Evolutionary conservation across 1,140 invertebrate genomes (phyloP), one percentile per base, ranked within the genome.

Genomic region (Drosophila pruinosa): DNA sequence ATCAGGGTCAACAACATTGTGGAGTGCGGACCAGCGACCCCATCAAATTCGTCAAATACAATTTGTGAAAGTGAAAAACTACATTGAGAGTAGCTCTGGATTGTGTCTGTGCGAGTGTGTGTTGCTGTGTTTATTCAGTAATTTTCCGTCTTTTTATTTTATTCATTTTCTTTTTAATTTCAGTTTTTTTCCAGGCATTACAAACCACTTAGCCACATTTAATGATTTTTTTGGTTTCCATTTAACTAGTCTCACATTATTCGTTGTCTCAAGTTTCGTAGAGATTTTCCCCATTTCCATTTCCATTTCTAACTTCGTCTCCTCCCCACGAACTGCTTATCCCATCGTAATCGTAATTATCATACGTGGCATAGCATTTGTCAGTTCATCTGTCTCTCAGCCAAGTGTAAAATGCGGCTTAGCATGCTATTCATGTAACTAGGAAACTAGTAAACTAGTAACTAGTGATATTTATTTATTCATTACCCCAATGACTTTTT

Each of bases 31-130:
- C 14, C 21, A 62, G 19, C 45, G 58, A 63, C 47, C 47, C 59
- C 59, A 56, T 4, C 36, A 41, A 41, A 22, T 12, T 12, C 22
- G 48, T 58, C 38, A 0, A 12, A 52, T 39, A 21, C 24, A 2
- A 2, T 8, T 43, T 43, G 41, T 86, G 80, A 85, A 85, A 85
- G 80, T 85, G 76, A 83, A 83, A n/a, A 82, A 78, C 45, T 28
- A 12, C n/a, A n/a, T n/a, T n/a, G 7, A 52, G 39, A 61, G 17
- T 5, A 61, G 54, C 59, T 65, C 41, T 39, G 54, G 15, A 50
- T n/a, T 50, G 14, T 15, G n/a, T n/a, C n/a, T n/a, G n/a, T n/a
- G n/a, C n/a, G n/a, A n/a, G n/a, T n/a, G n/a, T n/a, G n/a, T 41
- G 24, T 38, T 70, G 28, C 58, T 63, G 17, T 82, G 41, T 43